Percentiles rank a stretch among this genome's conserved stretches.
Conservation (phyloP, 2,113 vertebrate species). For the Serinus canaria region DNA sequence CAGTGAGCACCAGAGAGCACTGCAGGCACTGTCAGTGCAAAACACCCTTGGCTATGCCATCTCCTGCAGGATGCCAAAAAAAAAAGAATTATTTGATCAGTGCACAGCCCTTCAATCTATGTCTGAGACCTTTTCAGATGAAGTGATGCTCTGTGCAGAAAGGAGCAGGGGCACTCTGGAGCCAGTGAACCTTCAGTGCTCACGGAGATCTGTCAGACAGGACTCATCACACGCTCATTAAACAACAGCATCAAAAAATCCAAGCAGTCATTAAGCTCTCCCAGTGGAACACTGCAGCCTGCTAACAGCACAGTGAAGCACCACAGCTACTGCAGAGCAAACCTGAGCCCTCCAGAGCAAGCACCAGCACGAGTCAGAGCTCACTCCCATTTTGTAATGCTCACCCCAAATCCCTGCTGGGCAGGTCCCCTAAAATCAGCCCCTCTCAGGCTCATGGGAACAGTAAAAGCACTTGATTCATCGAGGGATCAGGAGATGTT, state of each 20-base stretch:
- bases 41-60: background rate
- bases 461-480: background rate
- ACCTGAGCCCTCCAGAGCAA: background rate
- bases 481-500: background rate
- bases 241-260: background rate
- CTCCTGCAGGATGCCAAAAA: background rate
- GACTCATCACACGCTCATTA: background rate
- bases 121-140: background rate
- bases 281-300: background rate
- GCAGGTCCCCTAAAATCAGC: background rate
- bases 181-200: background rate
- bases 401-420: background rate
- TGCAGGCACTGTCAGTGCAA: rapidly evolving
- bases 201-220: background rate
- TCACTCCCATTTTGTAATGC: background rate
- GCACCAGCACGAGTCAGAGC: background rate
- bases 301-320: background rate
- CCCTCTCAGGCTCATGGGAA: background rate
- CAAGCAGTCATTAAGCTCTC: background rate
- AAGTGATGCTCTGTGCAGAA: background rate
- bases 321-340: background rate
- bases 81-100: background rate
- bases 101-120: background rate
- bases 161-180: background rate
- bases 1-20: background rate